Evolutionary conservation across 1,140 invertebrate genomes (phyloP).

Genomic region (Eurosta solidaginis): DNA sequence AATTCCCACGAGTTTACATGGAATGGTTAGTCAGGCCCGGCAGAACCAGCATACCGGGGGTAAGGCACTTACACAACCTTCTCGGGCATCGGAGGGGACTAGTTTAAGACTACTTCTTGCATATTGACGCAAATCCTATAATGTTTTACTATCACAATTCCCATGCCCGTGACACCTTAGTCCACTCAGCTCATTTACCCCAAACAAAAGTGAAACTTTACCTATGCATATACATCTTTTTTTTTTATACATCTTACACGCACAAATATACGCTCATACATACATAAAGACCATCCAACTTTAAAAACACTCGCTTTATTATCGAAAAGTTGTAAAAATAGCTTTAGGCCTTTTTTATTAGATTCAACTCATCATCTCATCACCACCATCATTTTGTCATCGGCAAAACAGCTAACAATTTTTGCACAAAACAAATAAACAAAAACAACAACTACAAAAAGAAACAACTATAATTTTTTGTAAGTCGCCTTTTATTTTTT

Average conservation of each 20-base stretch:
- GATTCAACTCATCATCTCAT: conserved; percentile 25
- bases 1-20: too few relatives aligned
- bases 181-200: conserved; percentile 6
- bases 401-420: background rate
- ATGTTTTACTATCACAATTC: background rate
- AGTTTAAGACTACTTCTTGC: too few relatives aligned
- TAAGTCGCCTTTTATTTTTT: background rate
- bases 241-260: too few relatives aligned
- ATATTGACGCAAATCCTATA: too few relatives aligned
- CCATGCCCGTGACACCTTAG: background rate
- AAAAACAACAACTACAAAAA: background rate
- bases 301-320: background rate
- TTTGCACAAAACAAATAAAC: background rate
- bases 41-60: too few relatives aligned
- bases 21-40: too few relatives aligned
- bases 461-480: background rate
- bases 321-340: conserved; percentile 9
- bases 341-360: conserved; percentile 16
- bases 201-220: background rate
- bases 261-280: background rate
- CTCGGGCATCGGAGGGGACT: too few relatives aligned
- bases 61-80: too few relatives aligned
- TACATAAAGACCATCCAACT: background rate
- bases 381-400: background rate
- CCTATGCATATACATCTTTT: too few relatives aligned